Base-by-base conservation (phyloP, 2,113 vertebrate genomes). In the Eurystomus gularis region DNA sequence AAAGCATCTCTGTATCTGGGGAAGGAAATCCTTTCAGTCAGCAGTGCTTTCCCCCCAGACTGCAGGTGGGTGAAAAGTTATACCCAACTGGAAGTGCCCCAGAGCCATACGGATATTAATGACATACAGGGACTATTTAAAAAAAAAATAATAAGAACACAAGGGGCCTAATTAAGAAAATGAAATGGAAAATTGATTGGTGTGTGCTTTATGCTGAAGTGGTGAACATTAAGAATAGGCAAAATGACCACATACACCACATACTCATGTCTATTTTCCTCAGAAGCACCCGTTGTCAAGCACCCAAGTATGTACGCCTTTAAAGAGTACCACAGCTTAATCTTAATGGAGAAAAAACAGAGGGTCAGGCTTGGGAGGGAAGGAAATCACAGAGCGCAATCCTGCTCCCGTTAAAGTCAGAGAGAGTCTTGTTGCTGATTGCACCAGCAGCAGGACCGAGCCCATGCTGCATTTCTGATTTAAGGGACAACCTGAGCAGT, bases 1-100 rank as follows among this genome's bases (percentile, higher is more conserved):
- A 99, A 99, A 99, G 98, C 96, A 95, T 89, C 97, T 98, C 97
- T 98, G 97, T 98, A 98, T 98, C 97, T 98, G 97, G 97, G 92
- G 96, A 98, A 98, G 98, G 98, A 99, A 98, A 99, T 98, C 98
- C 98, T 98, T 98, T 98, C 98, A 98, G 98, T 98, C 98, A 99
- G 98, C 98, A 97, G 96, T 57, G 96, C 97, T 96, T 97, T 97
- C 97, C 97, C 97, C 96, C 95, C 91, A 96, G 98, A 96, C 98
- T 76, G 97, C 98, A 98, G 98, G 98, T 98, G 98, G 98, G 98
- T 98, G 98, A 98, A 98, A 98, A 98, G 98, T 98, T 98, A 98
- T 97, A 98, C 97, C 96, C 91, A 96, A 97, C 97, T 96, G 96
- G 90, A 97, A 96, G 97, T 97, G 96, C 96, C 98, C 96, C 96